phyloP scores from a whole-genome alignment of 2,113 vertebrate species.

The Sinocyclocheilus anophthalmus region DNA sequence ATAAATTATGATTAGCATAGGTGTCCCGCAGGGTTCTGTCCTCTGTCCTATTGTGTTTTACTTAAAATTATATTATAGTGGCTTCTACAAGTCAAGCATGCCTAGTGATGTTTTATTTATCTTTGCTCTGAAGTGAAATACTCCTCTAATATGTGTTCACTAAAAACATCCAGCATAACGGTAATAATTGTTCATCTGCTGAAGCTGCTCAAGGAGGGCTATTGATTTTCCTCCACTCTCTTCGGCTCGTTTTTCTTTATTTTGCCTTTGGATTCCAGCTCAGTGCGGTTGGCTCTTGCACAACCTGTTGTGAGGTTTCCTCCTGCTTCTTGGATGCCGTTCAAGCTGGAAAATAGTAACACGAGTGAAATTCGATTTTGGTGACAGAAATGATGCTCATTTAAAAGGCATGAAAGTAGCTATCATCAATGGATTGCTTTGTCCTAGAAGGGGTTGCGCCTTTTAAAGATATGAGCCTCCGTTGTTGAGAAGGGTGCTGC shows the following conservation, averaged over 20 bases:
- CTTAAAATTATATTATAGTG: not conserved
- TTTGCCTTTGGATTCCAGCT: conserved; percentile 42
- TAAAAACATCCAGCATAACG: conserved; percentile 70
- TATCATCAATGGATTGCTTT: conserved; percentile 46
- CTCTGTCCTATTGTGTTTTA: not conserved
- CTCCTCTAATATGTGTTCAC: conserved; percentile 58
- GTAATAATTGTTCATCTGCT: conserved; percentile 74
- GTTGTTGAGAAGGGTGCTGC: not conserved
- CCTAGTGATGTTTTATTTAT: conserved; percentile 1
- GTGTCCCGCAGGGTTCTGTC: conserved; percentile 1
- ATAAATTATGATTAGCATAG: not conserved
- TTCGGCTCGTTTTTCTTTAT: conserved; percentile 43
- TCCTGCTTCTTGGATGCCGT: conserved; percentile 53
- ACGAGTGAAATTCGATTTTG: conserved; percentile 66
- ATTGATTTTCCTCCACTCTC: conserved; percentile 73
- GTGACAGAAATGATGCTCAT: conserved; percentile 65
- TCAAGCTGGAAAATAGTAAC: conserved; percentile 70
- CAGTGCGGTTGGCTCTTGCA: conserved; percentile 21
- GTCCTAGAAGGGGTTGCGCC: not conserved
- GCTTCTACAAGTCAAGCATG: not conserved
- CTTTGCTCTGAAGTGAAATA: conserved; percentile 2
- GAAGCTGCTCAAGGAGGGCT: conserved; percentile 61
- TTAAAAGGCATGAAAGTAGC: conserved; percentile 54
- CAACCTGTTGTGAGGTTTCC: conserved; percentile 49
- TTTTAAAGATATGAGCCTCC: not conserved